Conservation (phyloP, 2,888 invertebrate species). For the Pseudococcus jackbeardsleyi region DNA sequence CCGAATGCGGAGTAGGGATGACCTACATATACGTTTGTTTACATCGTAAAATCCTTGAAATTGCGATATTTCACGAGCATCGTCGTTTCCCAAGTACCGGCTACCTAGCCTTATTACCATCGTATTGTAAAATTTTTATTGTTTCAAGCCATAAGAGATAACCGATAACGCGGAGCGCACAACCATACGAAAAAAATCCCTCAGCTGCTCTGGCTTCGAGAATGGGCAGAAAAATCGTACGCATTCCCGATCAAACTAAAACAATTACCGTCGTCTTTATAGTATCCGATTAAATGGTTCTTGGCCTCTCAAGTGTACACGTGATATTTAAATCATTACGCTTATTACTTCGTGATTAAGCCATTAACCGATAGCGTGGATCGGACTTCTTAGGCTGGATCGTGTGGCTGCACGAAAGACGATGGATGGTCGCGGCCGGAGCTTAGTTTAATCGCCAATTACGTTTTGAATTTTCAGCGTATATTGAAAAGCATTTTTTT, state of each 20-base stretch:
- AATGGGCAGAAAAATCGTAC: neutral
- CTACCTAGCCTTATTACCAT: constrained; percentile 18
- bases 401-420: neutral
- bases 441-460: constrained; percentile 5
- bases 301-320: constrained; percentile 1
- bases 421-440: neutral
- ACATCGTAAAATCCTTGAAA: constrained; percentile 49
- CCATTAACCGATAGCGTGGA: constrained; percentile 26
- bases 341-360: constrained; percentile 27
- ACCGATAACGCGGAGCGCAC: neutral
- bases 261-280: constrained; percentile 2
- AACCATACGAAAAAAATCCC: neutral
- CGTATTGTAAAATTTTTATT: constrained; percentile 3
- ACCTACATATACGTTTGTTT: constrained; percentile 36
- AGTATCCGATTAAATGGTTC: neutral
- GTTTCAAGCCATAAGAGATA: neutral
- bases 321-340: constrained; percentile 37
- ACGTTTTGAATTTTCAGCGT: neutral
- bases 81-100: constrained; percentile 32
- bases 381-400: neutral
- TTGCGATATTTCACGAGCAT: constrained; percentile 42
- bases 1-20: neutral
- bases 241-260: neutral
- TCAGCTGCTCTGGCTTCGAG: neutral
- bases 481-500: neutral